Base-by-base conservation (phyloP, 2,888 invertebrate genomes). In the Fabriciana adippe region DNA sequence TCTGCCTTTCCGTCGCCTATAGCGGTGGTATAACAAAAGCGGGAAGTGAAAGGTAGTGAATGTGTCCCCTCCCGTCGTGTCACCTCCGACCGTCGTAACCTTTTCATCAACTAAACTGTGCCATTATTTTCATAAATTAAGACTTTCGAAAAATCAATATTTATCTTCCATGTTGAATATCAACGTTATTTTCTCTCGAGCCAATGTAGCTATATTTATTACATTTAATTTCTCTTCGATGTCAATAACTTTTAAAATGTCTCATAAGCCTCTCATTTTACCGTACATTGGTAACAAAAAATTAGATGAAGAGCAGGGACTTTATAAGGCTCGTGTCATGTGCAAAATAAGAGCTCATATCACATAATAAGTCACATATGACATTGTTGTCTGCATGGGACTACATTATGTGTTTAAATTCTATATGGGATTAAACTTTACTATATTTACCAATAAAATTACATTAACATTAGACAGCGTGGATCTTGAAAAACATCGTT, bases 21-120 rank as follows among this genome's bases (percentile, higher is more conserved):
- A 88, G 86, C 86, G 86, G 82, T 82, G 82, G 82, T 82, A 84
- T 85, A 86, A 91, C 90, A 92, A 91, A 90, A 91, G 89, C 89
- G 90, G 92, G 92, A 92, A 92, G 92, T 92, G 92, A 92, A 92
- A 92, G 92, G 92, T 87, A 87, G 91, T 88, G 91, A 92, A 91
- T 89, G 90, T 86, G 89, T 87, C 86, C 89, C 88, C 84, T 86
- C 85, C 82, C 85, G 81, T 79, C 81, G 82, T 80, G 84, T 82
- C 81, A 78, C 75, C 76, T 75, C 76, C 76, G 76, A 73, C 72
- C 73, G 73, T 68, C 66, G 66, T 67, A 72, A 73, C 75, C 72
- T 73, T 74, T 78, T 74, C 74, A 72, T 71, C 73, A 70, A 73
- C 70, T 71, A 68, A 73, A 70, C 68, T 62, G 67, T 66, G 50